Percentiles rank a stretch among this genome's conserved stretches.
These are phyloP conservation scores for Mechanitis mazaeus DNA, from an alignment of 2,888 invertebrate species.

Conservation along the genomic window DNA sequence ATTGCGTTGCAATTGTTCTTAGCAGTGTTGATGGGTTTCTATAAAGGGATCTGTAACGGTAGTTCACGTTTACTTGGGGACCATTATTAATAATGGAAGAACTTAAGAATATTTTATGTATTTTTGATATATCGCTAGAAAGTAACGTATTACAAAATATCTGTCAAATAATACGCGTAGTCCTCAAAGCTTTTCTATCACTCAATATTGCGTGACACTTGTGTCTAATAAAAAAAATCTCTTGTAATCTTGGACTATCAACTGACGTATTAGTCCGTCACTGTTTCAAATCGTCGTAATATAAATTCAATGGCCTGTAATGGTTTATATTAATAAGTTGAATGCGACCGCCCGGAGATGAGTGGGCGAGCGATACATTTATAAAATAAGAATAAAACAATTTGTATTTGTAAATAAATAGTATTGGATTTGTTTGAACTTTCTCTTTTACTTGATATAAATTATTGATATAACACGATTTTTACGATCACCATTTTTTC, in stretches of 20 bases:
- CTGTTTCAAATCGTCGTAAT: conserved; percentile 47
- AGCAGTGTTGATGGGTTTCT: conserved; percentile 34
- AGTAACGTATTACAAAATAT: neutral
- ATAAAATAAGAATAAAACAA: conserved; percentile 22
- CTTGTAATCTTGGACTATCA: conserved; percentile 21
- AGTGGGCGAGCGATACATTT: conserved; percentile 43
- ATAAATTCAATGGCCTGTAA: conserved; percentile 51
- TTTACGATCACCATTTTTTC: conserved; percentile 5
- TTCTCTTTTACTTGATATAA: conserved; percentile 24
- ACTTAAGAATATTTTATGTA: too few species aligned
- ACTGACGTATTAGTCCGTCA: conserved; percentile 26
- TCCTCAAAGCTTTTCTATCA: too few species aligned
- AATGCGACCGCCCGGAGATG: conserved; percentile 41
- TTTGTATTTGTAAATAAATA: conserved; percentile 12
- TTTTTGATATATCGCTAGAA: too few species aligned
- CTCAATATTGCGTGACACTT: too few species aligned
- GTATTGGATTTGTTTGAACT: conserved; percentile 12
- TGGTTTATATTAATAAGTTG: conserved; percentile 36
- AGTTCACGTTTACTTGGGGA: conserved; percentile 24
- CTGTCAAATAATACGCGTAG: too few species aligned
- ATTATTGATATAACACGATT: conserved; percentile 5
- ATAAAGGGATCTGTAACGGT: conserved; percentile 40
- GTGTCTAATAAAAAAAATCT: conserved; percentile 9
- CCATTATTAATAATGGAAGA: conserved; percentile 8
- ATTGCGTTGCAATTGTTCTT: conserved; percentile 46